Base-by-base conservation (phyloP, 2,113 vertebrate genomes). In the Prietella phreatophila region DNA sequence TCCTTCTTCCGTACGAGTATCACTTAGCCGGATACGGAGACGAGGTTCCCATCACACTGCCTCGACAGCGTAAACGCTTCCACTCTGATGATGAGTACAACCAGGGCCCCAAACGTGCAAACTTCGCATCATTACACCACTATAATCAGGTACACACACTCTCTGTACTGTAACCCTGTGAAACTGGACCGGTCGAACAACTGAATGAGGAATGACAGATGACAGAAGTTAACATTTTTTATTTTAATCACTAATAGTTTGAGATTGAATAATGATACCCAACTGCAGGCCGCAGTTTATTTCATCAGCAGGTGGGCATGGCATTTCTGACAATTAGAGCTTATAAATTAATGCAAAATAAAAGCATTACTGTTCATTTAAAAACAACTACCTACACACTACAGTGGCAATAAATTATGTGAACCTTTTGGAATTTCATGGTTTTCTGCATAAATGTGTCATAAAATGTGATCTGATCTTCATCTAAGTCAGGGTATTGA, bases 1-100 rank as follows among this genome's bases (percentile, higher is more conserved):
- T 96, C 19, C 93, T 96, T 15, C 92, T 96, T 73, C 92, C 94
- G 0, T 96, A 92, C 0, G 95, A 96, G 83, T 95, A 93, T 81
- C 92, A 96, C n/a, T 0, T 92, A 25, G 94, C 89, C 67, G 95
- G 95, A 67, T 90, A 89, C 15, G 85, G 87, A 36, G 86, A 93
- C 14, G 7, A 91, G 3, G 85, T 94, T 19, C 93, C 65, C 10
- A 25, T 85, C 27, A 4, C 92, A 19, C 90, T 90, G 2, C 91
- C 88, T 0, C 90, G 89, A 30, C 90, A 89, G 47, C 85, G 89
- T 1, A 95, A 93, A 60, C 89, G 90, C 10, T 91, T 89, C 36
- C 91, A 55, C 50, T 84, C 89, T 33, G 91, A 94, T 0, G 88
- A 89, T 0, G 91, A 93, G 0, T 88, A 89, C 11, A 91, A 53